These are phyloP conservation scores for Biston stratarius DNA, from an alignment of 2,888 invertebrate species.

Conservation along the genomic window DNA sequence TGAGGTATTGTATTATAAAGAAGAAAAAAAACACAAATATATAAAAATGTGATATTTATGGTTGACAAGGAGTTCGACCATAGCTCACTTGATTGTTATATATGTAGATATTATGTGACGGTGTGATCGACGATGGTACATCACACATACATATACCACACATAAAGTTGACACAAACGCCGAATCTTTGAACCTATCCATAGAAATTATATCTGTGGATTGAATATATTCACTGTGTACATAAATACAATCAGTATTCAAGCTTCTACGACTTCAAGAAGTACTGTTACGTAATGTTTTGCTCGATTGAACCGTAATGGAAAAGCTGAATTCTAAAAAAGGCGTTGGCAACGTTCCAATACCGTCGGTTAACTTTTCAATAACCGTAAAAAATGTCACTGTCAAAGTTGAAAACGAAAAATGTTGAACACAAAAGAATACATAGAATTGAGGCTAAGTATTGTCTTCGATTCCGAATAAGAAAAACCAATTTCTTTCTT, in stretches of 20 bases:
- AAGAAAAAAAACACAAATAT: too few relatives aligned
- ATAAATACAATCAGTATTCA: neutral
- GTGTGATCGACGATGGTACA: too few relatives aligned
- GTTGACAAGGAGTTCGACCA: too few relatives aligned
- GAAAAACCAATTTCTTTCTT: neutral
- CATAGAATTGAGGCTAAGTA: conserved; percentile 2
- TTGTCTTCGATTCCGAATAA: neutral
- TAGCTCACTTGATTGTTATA: too few relatives aligned
- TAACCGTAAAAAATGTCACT: conserved; percentile 13
- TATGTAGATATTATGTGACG: too few relatives aligned
- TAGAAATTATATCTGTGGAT: neutral
- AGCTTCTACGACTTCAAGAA: conserved; percentile 1
- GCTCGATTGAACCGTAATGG: conserved; percentile 11
- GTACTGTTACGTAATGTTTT: conserved; percentile 1
- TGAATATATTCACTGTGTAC: neutral
- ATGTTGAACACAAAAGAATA: conserved; percentile 15
- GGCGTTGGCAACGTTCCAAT: conserved; percentile 13
- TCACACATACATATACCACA: too few relatives aligned
- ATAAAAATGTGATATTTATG: too few relatives aligned
- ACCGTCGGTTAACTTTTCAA: conserved; percentile 4
- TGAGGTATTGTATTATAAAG: too few relatives aligned
- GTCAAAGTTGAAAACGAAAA: conserved; percentile 7
- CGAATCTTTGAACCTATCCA: too few relatives aligned
- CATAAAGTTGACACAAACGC: too few relatives aligned
- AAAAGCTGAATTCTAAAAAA: conserved; percentile 6